A percentile compares a stretch with the other conserved stretches of the same genome.
These are phyloP conservation scores for Oophaga pumilio DNA, from an alignment of 2,113 vertebrate species.

Conservation along the genomic window DNA sequence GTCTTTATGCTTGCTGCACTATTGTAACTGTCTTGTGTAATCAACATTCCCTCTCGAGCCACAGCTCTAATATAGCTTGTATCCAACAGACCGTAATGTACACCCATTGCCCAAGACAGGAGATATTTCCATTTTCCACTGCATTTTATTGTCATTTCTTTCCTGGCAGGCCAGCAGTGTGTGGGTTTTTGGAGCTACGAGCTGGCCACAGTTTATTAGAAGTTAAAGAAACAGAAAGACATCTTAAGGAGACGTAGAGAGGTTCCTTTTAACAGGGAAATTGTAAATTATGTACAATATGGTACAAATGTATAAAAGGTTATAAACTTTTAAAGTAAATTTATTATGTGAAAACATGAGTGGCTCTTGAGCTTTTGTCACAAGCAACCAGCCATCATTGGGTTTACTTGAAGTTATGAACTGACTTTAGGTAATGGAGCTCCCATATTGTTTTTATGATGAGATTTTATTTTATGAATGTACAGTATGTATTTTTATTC, in stretches of 20 bases:
- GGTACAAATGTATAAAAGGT: no score
- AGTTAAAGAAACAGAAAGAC: not conserved
- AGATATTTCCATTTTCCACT: not conserved
- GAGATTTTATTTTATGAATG: no score
- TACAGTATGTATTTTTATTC: no score
- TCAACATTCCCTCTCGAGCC: constrained; percentile 72
- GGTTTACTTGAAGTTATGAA: no score
- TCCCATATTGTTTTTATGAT: no score
- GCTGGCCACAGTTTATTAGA: not conserved
- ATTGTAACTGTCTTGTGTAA: constrained; percentile 69
- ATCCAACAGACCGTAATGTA: constrained; percentile 13
- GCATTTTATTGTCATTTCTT: constrained; percentile 2
- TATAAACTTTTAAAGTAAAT: no score
- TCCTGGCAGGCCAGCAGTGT: not conserved
- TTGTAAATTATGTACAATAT: not conserved
- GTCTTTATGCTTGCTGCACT: constrained; percentile 75
- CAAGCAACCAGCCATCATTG: no score
- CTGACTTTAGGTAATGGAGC: no score
- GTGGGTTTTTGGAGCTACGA: not conserved
- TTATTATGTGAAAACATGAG: no score
- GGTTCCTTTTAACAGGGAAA: not conserved
- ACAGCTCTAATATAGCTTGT: constrained; percentile 12
- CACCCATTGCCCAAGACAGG: not conserved
- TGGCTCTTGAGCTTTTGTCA: no score
- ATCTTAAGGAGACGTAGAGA: not conserved